These are phyloP conservation scores for Netelia virgata DNA, from an alignment of 2,888 invertebrate species.

Conservation along the genomic window DNA sequence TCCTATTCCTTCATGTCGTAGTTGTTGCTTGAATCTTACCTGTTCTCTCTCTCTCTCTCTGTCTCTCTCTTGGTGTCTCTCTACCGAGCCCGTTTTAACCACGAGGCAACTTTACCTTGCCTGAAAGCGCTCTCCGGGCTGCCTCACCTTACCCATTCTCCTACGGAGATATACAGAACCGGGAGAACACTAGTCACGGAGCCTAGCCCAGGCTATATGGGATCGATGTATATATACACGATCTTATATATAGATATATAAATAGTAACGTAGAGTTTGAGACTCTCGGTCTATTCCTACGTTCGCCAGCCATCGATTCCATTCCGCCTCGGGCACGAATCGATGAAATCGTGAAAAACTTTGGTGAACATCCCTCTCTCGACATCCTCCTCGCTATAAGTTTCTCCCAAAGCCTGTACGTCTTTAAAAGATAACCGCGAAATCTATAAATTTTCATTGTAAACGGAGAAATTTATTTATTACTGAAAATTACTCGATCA, in stretches of 20 bases:
- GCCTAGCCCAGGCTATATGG: conserved; percentile 42
- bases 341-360: background rate
- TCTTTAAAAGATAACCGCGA: too few relatives aligned
- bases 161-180: conserved; percentile 42
- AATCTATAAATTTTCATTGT: too few relatives aligned
- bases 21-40: conserved; percentile 51
- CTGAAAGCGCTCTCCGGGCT: conserved; percentile 52
- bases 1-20: conserved; percentile 41
- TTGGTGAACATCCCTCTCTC: background rate
- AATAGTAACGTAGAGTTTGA: too few relatives aligned
- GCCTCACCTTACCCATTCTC: conserved; percentile 65
- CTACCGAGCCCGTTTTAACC: conserved; percentile 35
- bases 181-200: conserved; percentile 43
- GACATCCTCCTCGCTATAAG: too few relatives aligned
- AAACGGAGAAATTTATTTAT: too few relatives aligned
- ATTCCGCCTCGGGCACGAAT: conserved; percentile 2
- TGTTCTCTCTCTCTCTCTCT: conserved; percentile 62
- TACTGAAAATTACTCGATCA: too few relatives aligned
- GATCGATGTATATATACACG: background rate
- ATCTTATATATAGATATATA: background rate
- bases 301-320: conserved; percentile 6
- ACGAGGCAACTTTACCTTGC: conserved; percentile 63
- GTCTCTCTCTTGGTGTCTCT: background rate
- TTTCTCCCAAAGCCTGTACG: too few relatives aligned
- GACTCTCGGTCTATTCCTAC: conserved; percentile 16